Evolutionary conservation across 1,140 invertebrate species (phyloP).

Genomic region (Leptinotarsa lineolata): DNA sequence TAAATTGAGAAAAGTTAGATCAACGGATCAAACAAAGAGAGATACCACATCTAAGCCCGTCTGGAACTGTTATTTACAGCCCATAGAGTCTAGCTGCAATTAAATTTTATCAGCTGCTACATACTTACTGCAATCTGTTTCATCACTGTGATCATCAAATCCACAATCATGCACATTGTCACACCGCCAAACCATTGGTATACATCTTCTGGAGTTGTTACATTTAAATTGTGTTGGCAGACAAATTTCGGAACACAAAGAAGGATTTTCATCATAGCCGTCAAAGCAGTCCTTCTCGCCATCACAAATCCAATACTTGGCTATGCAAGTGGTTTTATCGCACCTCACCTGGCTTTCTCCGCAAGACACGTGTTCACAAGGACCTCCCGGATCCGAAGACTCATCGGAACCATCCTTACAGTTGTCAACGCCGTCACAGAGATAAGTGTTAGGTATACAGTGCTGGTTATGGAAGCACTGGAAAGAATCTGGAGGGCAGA

Average conservation of each 20-base stretch:
- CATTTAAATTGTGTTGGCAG: constrained; percentile 64
- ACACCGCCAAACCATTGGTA: constrained; percentile 74
- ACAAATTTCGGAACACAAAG: constrained; percentile 61
- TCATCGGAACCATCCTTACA: constrained; percentile 87
- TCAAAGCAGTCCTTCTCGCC: constrained; percentile 68
- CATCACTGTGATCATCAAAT: constrained; percentile 63
- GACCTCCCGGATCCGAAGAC: constrained; percentile 62
- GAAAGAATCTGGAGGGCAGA: constrained; percentile 52
- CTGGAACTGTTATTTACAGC: too few species aligned
- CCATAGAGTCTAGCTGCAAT: too few species aligned
- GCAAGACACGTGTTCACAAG: constrained; percentile 44
- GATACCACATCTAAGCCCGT: too few species aligned
- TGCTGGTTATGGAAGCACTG: constrained; percentile 53
- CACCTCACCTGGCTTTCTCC: constrained; percentile 53
- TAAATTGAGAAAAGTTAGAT: too few species aligned
- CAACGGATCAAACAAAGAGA: too few species aligned
- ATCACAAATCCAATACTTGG: constrained; percentile 70
- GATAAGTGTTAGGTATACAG: constrained; percentile 61
- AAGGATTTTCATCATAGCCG: constrained; percentile 65
- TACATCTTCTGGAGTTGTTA: constrained; percentile 65
- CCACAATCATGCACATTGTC: constrained; percentile 70
- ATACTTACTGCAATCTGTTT: constrained; percentile 56
- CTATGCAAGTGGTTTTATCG: constrained; percentile 66
- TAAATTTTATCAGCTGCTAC: too few species aligned
- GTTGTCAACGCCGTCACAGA: constrained; percentile 82